Evolutionary conservation across 2,113 vertebrate genomes (phyloP), one percentile per base, ranked within the genome.

Genomic region (Lasiurus cinereus): DNA sequence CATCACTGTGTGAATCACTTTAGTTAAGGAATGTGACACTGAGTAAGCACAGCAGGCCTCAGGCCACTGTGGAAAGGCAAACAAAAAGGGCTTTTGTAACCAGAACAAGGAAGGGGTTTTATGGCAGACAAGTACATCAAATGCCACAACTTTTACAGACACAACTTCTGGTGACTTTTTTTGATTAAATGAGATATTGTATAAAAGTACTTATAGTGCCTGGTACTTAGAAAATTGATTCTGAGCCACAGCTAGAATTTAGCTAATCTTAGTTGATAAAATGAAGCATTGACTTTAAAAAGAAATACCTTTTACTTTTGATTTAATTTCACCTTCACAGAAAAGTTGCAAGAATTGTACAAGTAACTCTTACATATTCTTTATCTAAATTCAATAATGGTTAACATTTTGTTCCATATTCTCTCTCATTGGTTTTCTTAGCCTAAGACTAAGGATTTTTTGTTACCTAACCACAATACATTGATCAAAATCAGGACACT

Each of bases 401-500:
- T 66, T 90, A 64, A 48, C 69, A 86, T 87, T 90, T 91, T 90
- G 39, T 52, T 31, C 16, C 29, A 5, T 77, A 6, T 91, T 52
- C 29, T 83, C 90, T 54, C 74, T 78, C n/a, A 62, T 46, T 62
- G 33, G 12, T n/a, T 78, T 6, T 66, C 43, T 11, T 82, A 92
- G 88, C 31, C 56, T 69, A 76, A 69, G 67, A 82, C 56, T 64
- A 85, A 83, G 33, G 29, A 76, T 76, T 92, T 96, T 92, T 79
- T 93, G 79, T 96, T 86, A 76, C 3, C 31, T 74, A 84, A 56
- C 52, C 66, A 73, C 5, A 74, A 46, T 67, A 69, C 27, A 31
- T 50, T 73, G 79, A 73, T 84, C 36, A 84, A 94, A 84, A 92
- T 84, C 64, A 79, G 77, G 24, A 84, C 59, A 94, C 91, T 72